phyloP scores from a whole-genome alignment of 2,888 invertebrate species.

The Thecocarcelia acutangulata region DNA sequence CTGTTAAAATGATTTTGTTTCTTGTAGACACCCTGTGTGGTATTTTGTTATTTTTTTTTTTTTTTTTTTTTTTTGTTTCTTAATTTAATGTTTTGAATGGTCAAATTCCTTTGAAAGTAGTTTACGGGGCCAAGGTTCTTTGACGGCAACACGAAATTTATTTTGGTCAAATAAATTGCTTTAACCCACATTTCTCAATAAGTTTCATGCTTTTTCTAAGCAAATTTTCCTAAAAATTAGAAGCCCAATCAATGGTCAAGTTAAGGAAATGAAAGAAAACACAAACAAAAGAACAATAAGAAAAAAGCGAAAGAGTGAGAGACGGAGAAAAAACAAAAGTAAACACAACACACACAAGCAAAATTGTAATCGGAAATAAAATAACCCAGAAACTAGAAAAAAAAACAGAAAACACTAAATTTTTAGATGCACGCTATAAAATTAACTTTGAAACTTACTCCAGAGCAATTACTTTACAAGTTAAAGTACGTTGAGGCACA shows the following conservation, averaged over 20 bases:
- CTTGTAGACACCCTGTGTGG: too few species aligned
- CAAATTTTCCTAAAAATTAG: constrained; percentile 36
- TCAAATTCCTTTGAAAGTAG: constrained; percentile 36
- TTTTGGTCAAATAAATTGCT: constrained; percentile 40
- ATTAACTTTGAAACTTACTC: constrained; percentile 46
- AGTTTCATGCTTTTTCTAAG: constrained; percentile 6
- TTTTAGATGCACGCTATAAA: constrained; percentile 19
- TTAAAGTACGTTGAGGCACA: not conserved
- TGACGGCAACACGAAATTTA: constrained; percentile 27
- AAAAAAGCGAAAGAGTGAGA: too few species aligned
- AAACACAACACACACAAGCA: constrained; percentile 1
- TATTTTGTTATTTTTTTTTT: not conserved
- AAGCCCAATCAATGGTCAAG: constrained; percentile 41
- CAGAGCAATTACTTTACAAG: not conserved
- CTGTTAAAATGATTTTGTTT: too few species aligned
- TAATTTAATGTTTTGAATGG: not conserved
- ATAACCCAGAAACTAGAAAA: constrained; percentile 54
- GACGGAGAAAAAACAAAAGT: not conserved
- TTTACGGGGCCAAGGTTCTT: constrained; percentile 62
- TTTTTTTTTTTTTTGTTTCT: too few species aligned
- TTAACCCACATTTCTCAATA: constrained; percentile 49
- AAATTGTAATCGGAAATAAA: constrained; percentile 54
- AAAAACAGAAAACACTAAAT: constrained; percentile 21
- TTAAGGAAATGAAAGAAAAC: constrained; percentile 31
- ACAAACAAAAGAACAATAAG: too few species aligned